Evolutionary conservation across 2,888 invertebrate genomes (phyloP), one percentile per base, ranked within the genome.

Genomic region (Athripsodes cinereus): DNA sequence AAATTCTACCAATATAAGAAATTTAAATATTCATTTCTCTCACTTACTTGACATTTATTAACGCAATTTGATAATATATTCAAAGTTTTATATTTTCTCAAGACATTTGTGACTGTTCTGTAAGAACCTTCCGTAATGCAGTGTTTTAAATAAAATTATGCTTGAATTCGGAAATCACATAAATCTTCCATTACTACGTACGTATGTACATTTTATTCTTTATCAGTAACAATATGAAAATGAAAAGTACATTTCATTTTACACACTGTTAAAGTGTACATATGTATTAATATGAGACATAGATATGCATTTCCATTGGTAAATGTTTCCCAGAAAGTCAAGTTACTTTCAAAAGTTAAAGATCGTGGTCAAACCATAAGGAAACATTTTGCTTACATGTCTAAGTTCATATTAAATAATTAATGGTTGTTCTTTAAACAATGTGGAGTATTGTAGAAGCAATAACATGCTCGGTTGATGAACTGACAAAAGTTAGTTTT

Each of bases 31-130:
- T 50, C 26, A 26, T 22, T 22, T 11, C 18, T 18, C 22, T 16
- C 26, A n/a, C 16, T 22, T 20, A 50, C 50, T 26, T 50, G 50
- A 47, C 47, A 8, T 47, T 47, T 47, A 47, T 47, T 47, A 47
- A 47, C 19, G 47, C 47, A 47, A 19, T 40, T 40, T 40, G 8
- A 40, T 40, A 13, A 16, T 40, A 40, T 13, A 40, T 40, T 26
- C 26, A 26, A 26, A 26, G 26, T 26, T 26, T 26, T 26, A 26
- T 26, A 10, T 26, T 26, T 26, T 26, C 26, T 26, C 26, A 26
- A 40, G 13, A 40, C 13, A 8, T 40, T 40, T 40, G 16, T 13
- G 16, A 40, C 13, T 40, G 40, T 31, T 31, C 40, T 3, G 16
- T 16, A 40, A 40, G n/a, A n/a, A n/a, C n/a, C n/a, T n/a, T n/a